A percentile compares a stretch with the other conserved stretches of the same genome.
Evolutionary conservation across 2,888 invertebrate genomes (phyloP).

Genomic region (Hirtodrosophila confusa): DNA sequence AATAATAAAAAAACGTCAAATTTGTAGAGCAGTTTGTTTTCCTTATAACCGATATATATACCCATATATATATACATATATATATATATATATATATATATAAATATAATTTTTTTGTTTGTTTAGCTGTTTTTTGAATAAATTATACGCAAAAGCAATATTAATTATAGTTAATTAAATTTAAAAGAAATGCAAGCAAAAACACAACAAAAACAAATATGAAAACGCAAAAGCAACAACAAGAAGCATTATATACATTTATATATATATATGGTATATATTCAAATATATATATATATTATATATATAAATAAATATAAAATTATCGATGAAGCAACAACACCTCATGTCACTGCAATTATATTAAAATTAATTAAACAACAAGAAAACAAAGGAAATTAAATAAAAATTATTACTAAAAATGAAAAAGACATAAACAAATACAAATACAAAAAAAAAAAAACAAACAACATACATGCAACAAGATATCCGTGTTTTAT

Average conservation of each 20-base stretch:
- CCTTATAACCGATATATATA: constrained; percentile 47
- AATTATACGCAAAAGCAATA: constrained; percentile 83
- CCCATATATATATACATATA: constrained; percentile 28
- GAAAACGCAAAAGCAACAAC: constrained; percentile 23
- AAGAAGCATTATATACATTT: constrained; percentile 37
- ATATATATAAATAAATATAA: constrained; percentile 52
- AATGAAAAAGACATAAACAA: constrained; percentile 31
- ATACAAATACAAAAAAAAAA: constrained; percentile 29
- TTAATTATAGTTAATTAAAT: constrained; percentile 84
- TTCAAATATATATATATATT: constrained; percentile 35
- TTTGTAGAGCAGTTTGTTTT: constrained; percentile 68
- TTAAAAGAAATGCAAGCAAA: constrained; percentile 56
- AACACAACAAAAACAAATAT: constrained; percentile 41
- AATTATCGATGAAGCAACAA: constrained; percentile 76
- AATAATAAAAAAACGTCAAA: constrained; percentile 22
- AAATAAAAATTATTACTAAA: constrained; percentile 79
- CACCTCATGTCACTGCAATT: constrained; percentile 82
- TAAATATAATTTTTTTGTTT: constrained; percentile 51
- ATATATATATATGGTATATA: constrained; percentile 28
- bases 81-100: constrained; percentile 20
- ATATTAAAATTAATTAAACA: constrained; percentile 82
- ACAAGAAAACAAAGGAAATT: constrained; percentile 74
- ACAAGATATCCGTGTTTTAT: constrained; percentile 53
- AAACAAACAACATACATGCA: constrained; percentile 53
- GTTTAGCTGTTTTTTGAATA: constrained; percentile 76